Evolutionary conservation across 1,140 invertebrate species (phyloP).

Genomic region (Tribolium madens): DNA sequence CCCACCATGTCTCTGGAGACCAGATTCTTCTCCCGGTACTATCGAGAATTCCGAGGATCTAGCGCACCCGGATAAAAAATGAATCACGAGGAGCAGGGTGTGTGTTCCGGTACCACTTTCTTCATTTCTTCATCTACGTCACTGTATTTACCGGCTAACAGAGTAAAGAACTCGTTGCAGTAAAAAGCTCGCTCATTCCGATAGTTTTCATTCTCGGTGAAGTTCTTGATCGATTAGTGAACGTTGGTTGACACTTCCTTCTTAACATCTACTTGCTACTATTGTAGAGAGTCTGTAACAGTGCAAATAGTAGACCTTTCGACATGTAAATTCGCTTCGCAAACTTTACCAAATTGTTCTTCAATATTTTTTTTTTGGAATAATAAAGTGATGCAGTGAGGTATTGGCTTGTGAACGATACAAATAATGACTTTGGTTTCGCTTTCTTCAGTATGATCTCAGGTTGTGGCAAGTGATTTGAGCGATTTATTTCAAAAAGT

Average conservation of each 20-base stretch:
- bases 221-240: conserved; percentile 51
- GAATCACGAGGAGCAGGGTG: conserved; percentile 8
- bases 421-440: conserved; percentile 11
- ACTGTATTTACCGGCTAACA: conserved; percentile 47
- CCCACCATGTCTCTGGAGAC: background rate
- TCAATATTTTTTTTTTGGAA: background rate
- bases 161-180: conserved; percentile 32
- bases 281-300: conserved; percentile 3
- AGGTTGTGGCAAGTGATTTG: background rate
- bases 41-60: background rate
- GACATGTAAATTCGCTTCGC: background rate
- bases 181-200: conserved; percentile 47
- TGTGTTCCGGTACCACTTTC: conserved; percentile 42
- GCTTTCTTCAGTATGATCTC: conserved; percentile 3
- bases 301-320: background rate
- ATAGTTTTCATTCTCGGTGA: conserved; percentile 52
- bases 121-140: conserved; percentile 46
- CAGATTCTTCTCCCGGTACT: background rate
- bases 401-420: background rate
- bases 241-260: conserved; percentile 54
- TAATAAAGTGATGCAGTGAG: conserved; percentile 3
- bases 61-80: conserved; percentile 20
- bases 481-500: background rate
- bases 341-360: background rate
- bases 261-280: conserved; percentile 6